These are phyloP conservation scores for Papilio machaon DNA, from an alignment of 1,140 invertebrate species.

Conservation along the genomic window DNA sequence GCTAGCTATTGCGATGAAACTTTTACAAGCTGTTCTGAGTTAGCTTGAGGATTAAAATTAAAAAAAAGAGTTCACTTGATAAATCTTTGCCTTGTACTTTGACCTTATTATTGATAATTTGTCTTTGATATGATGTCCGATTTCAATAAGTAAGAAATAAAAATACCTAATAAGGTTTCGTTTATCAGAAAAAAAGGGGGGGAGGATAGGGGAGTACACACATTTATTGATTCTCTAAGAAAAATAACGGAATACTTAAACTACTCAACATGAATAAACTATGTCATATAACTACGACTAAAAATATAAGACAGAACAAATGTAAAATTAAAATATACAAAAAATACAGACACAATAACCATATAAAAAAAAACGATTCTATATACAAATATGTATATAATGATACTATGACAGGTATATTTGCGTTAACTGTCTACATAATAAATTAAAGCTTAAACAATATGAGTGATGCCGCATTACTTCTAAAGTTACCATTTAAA, in stretches of 20 bases:
- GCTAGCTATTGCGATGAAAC: too few species aligned
- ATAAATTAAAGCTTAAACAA: neutral
- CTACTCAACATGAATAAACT: slow-evolving; percentile 2
- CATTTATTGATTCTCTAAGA: neutral
- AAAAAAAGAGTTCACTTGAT: too few species aligned
- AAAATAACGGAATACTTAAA: slow-evolving; percentile 4
- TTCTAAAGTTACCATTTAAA: neutral
- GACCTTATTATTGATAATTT: too few species aligned
- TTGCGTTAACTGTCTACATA: neutral
- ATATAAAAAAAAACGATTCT: neutral
- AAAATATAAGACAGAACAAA: neutral
- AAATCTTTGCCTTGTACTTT: too few species aligned
- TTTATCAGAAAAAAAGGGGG: too few species aligned
- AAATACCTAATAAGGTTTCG: too few species aligned
- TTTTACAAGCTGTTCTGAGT: too few species aligned
- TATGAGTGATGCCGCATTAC: neutral
- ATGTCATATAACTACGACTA: neutral
- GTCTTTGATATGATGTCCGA: too few species aligned
- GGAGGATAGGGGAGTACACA: too few species aligned
- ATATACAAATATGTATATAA: neutral
- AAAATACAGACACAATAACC: neutral
- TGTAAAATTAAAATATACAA: neutral
- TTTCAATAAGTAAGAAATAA: too few species aligned
- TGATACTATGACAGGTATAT: neutral
- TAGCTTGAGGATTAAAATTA: too few species aligned